phyloP scores from a whole-genome alignment of 2,797 vertebrate species.

The Halcyon chelicuti region DNA sequence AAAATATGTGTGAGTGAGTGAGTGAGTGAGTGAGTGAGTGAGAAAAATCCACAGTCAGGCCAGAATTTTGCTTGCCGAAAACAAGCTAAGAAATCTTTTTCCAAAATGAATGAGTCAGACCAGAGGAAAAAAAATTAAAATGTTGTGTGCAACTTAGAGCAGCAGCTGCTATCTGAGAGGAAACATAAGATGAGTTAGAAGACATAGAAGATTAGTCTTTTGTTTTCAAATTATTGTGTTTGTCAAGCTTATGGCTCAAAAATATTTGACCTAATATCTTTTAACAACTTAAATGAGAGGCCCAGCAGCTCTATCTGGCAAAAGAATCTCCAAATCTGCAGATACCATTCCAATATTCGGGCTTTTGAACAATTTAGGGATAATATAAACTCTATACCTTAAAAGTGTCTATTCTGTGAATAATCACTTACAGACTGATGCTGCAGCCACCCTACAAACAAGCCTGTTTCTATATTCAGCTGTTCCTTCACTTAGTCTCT shows the following conservation, averaged over 20 bases:
- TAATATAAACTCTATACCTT: slow-evolving; percentile 3
- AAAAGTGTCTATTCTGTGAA: neutral
- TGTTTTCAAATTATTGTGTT: slow-evolving; percentile 4
- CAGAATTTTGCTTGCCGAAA: slow-evolving; percentile 58
- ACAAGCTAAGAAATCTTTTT: slow-evolving; percentile 31
- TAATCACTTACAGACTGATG: neutral
- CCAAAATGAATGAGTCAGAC: slow-evolving; percentile 60
- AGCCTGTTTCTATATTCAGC: slow-evolving; percentile 34
- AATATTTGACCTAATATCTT: slow-evolving; percentile 61
- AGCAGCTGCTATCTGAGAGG: slow-evolving; percentile 51
- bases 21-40: neutral
- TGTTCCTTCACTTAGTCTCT: slow-evolving; percentile 4
- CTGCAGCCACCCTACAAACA: slow-evolving; percentile 5
- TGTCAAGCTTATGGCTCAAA: slow-evolving; percentile 44
- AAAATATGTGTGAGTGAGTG: neutral
- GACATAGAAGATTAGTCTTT: slow-evolving; percentile 53
- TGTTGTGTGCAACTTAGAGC: slow-evolving; percentile 24
- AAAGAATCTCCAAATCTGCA: slow-evolving; percentile 9
- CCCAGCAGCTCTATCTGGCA: slow-evolving; percentile 41
- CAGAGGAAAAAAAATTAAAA: slow-evolving; percentile 52
- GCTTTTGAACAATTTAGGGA: slow-evolving; percentile 27
- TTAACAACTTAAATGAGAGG: slow-evolving; percentile 39
- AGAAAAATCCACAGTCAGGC: slow-evolving; percentile 41
- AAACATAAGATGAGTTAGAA: slow-evolving; percentile 57
- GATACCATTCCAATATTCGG: slow-evolving; percentile 26